Base-by-base conservation (phyloP, 2,113 vertebrate genomes). In the Perca flavescens region DNA sequence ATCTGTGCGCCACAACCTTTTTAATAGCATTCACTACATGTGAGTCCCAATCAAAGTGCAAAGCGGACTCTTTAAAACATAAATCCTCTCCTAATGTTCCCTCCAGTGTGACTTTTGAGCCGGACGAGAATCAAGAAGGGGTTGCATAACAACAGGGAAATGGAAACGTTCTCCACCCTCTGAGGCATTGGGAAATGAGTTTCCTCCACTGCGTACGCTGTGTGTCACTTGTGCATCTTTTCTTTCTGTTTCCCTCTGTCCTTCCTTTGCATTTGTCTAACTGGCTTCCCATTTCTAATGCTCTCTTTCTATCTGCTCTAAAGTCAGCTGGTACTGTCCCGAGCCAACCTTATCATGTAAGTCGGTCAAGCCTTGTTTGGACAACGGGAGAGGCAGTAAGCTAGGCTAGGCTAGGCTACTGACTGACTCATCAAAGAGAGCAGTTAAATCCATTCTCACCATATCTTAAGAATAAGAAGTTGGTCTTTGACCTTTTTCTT, bases 121-220 rank as follows among this genome's bases (percentile, higher is more conserved):
- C 65, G 49, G 79, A 89, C 43, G 6, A 15, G 40, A 66, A 82
- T 85, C 76, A 76, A 76, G 84, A 86, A 69, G 66, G 62, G 9
- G 66, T 91, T 89, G 72, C 81, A 1, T 77, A 86, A 92, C 76
- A n/a, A 40, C 71, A 82, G 72, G 36, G 85, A 80, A 43, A 86
- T 82, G 84, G 90, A 90, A 85, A 87, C 57, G 78, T 80, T 85
- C 84, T 70, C 77, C 69, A 62, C 72, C 87, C 91, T 79, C 77
- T 77, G 74, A 47, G 79, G 67, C 63, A 25, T 1, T 86, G 86
- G 79, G 81, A 89, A 89, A 79, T 34, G 61, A 61, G 69, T 85
- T 91, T 91, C 86, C 88, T 88, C 70, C 86, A 54, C 53, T 22
- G 80, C 74, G 81, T 62, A 79, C 76, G 31, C 43, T 71, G 71